phyloP scores from a whole-genome alignment of 2,113 vertebrate species.

The Cyprinodon variegatus region DNA sequence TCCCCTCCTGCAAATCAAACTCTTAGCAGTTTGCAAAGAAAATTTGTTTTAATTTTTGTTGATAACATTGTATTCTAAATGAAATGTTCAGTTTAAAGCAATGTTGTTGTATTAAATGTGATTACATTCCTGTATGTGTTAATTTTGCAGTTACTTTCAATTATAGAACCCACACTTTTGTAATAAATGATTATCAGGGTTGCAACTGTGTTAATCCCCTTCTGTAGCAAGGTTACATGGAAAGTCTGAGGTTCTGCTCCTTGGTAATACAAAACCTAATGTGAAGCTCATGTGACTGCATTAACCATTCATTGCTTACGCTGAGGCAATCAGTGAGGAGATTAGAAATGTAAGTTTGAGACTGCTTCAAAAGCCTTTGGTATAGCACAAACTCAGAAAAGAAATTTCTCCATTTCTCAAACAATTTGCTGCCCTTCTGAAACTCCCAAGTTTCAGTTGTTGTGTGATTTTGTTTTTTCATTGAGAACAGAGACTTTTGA shows the following conservation, averaged over 20 bases:
- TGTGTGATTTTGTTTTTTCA: slow-evolving; percentile 55
- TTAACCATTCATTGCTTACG: slow-evolving; percentile 72
- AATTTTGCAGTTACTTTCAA: neutral
- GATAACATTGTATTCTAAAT: neutral
- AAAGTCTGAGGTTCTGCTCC: slow-evolving; percentile 55
- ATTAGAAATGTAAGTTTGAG: slow-evolving; percentile 34
- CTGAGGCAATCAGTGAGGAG: slow-evolving; percentile 64
- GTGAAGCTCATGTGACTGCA: slow-evolving; percentile 79
- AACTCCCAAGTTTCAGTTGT: slow-evolving; percentile 36
- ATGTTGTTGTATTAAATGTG: too few species aligned
- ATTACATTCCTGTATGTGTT: neutral
- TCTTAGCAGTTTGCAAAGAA: neutral
- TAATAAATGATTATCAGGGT: slow-evolving; percentile 9
- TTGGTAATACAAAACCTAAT: slow-evolving; percentile 69
- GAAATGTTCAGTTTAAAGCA: neutral
- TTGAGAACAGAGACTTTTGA: slow-evolving; percentile 34
- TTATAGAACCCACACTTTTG: neutral
- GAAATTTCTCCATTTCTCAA: neutral
- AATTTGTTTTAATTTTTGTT: too few species aligned
- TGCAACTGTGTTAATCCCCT: slow-evolving; percentile 41
- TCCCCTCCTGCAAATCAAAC: slow-evolving; percentile 20
- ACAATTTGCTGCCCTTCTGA: slow-evolving; percentile 36
- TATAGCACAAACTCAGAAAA: slow-evolving; percentile 25
- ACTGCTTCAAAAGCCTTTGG: slow-evolving; percentile 33
- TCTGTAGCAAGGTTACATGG: slow-evolving; percentile 68